A percentile compares a stretch with the other conserved stretches of the same genome.
phyloP scores from a whole-genome alignment of 2,113 vertebrate species.

The Ammodytes marinus region DNA sequence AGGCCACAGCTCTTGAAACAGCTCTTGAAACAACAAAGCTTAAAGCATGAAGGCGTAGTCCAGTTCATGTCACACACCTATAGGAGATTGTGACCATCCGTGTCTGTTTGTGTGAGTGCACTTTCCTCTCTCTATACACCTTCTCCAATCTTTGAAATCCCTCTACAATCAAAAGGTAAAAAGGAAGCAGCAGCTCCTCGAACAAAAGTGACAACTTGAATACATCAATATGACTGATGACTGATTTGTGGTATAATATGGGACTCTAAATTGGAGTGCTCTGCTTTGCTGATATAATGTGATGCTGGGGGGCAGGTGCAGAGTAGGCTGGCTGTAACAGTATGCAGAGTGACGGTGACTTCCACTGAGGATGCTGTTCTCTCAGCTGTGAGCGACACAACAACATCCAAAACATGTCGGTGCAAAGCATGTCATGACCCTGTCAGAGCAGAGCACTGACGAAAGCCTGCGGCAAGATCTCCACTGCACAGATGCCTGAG shows the following conservation, averaged over 20 bases:
- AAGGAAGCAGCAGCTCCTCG: constrained; percentile 20
- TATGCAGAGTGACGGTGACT: constrained; percentile 32
- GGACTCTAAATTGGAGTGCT: constrained; percentile 5
- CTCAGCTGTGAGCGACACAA: constrained; percentile 64
- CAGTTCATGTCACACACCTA: constrained; percentile 41
- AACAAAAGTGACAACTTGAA: background rate
- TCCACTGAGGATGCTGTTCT: constrained; percentile 23
- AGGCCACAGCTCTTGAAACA: constrained; percentile 58
- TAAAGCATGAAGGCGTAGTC: constrained; percentile 15
- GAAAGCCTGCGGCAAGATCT: constrained; percentile 2
- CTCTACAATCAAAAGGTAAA: background rate
- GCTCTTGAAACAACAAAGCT: constrained; percentile 35
- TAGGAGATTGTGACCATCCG: constrained; percentile 26
- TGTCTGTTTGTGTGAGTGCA: constrained; percentile 5
- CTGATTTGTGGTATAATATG: constrained; percentile 4
- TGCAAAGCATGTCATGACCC: constrained; percentile 59
- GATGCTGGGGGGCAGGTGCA: constrained; percentile 28
- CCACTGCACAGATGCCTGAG: constrained; percentile 22
- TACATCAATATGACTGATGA: background rate
- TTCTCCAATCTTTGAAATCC: background rate
- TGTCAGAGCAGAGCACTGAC: constrained; percentile 68
- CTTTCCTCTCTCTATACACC: background rate
- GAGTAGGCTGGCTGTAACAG: constrained; percentile 21
- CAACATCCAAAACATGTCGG: constrained; percentile 74
- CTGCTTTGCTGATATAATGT: background rate